These are phyloP conservation scores for Micronycteris hirsuta DNA, from an alignment of 2,113 vertebrate genomes.

Conservation along the genomic window DNA sequence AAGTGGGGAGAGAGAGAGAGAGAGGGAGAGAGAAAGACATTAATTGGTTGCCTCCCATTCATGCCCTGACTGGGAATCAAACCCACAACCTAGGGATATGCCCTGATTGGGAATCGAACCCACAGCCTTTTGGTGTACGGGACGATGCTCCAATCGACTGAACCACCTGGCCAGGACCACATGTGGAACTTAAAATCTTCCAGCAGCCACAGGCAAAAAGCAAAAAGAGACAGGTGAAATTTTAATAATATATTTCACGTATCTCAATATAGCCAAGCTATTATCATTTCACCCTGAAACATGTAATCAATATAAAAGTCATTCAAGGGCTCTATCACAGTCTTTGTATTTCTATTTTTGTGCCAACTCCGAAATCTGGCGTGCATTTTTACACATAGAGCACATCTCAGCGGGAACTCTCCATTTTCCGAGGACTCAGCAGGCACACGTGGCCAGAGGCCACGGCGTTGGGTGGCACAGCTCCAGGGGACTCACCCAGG, in stretches of 20 bases:
- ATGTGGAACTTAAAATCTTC: not conserved
- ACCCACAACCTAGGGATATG: too few species aligned
- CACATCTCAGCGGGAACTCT: not conserved
- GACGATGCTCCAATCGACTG: too few species aligned
- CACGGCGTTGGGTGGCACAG: accelerated
- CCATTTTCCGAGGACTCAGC: not conserved
- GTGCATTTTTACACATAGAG: not conserved
- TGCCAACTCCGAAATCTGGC: too few species aligned
- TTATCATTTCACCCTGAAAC: not conserved
- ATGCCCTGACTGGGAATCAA: too few species aligned
- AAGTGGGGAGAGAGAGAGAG: too few species aligned
- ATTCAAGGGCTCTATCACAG: not conserved
- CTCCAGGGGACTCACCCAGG: not conserved
- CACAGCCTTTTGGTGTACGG: too few species aligned
- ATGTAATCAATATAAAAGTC: not conserved
- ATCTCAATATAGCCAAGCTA: not conserved
- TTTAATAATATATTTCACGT: not conserved
- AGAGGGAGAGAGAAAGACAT: too few species aligned
- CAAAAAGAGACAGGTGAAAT: not conserved
- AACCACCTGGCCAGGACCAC: too few species aligned
- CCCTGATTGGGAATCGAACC: too few species aligned
- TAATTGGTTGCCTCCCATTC: too few species aligned
- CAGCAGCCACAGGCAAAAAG: not conserved
- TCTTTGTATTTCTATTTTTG: not conserved
- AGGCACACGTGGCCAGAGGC: not conserved